These are phyloP conservation scores for Pempheris klunzingeri DNA, from an alignment of 2,797 vertebrate genomes.

Conservation along the genomic window DNA sequence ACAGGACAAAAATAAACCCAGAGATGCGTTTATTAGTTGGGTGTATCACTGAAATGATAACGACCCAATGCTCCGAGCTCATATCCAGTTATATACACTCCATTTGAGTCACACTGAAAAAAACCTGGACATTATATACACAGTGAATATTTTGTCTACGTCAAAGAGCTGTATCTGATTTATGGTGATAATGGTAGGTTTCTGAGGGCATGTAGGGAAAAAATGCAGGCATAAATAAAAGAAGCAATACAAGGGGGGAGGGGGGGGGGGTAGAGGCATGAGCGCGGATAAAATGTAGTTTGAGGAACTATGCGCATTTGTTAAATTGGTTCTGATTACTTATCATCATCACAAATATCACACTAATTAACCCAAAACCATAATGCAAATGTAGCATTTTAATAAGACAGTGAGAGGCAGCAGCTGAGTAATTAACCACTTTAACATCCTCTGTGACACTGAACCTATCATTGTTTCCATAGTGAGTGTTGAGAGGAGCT, in stretches of 20 bases:
- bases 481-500: not conserved
- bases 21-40: constrained; percentile 25
- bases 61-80: not conserved
- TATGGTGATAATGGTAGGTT: constrained; percentile 17
- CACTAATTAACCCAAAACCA: constrained; percentile 28
- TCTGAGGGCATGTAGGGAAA: constrained; percentile 10
- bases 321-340: constrained; percentile 37
- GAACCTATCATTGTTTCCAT: not conserved
- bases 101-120: constrained; percentile 6
- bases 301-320: constrained; percentile 2
- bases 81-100: constrained; percentile 23
- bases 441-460: not conserved
- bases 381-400: constrained; percentile 13
- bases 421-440: constrained; percentile 14
- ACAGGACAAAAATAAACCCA: constrained; percentile 1
- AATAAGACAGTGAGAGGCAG: constrained; percentile 8
- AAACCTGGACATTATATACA: constrained; percentile 29
- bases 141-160: not conserved
- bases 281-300: constrained; percentile 19
- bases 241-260: not conserved
- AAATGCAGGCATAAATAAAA: constrained; percentile 36
- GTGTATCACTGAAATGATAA: not conserved
- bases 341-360: constrained; percentile 35
- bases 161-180: constrained; percentile 37
- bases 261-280: not conserved